Evolutionary conservation across 2,797 vertebrate species (phyloP).

Genomic region (Ataeniobius toweri): DNA sequence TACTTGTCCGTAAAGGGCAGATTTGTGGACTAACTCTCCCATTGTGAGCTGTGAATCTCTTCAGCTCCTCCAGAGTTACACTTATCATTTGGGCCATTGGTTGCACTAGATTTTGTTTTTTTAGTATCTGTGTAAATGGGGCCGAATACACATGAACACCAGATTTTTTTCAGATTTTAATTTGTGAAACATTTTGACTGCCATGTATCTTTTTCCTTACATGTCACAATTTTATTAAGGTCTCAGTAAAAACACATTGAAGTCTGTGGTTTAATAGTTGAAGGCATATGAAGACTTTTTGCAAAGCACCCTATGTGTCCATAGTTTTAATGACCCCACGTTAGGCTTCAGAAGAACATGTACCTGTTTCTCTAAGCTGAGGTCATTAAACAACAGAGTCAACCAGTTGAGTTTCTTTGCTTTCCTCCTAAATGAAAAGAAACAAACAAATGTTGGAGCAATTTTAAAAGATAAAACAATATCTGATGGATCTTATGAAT

Average conservation of each 20-base stretch:
- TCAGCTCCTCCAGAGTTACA: not conserved
- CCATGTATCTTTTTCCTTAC: not conserved
- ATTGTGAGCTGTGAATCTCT: not conserved
- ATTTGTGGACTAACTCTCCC: too few species aligned
- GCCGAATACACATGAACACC: not conserved
- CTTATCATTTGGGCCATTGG: not conserved
- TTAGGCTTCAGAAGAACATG: not conserved
- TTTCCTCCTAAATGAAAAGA: slow-evolving; percentile 67
- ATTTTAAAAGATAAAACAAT: not conserved
- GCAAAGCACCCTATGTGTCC: not conserved
- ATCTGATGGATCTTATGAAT: not conserved
- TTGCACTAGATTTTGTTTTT: not conserved
- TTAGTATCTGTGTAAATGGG: not conserved
- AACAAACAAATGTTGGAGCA: not conserved
- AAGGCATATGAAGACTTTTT: not conserved
- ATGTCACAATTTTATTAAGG: not conserved
- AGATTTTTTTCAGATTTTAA: not conserved
- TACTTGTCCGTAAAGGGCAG: too few species aligned
- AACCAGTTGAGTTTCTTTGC: slow-evolving; percentile 86
- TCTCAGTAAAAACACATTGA: not conserved
- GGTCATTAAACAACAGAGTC: slow-evolving; percentile 86
- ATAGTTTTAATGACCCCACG: not conserved
- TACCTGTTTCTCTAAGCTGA: slow-evolving; percentile 86
- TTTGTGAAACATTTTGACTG: not conserved
- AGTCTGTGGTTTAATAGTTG: not conserved